Percentiles rank a stretch among this genome's conserved stretches.
Evolutionary conservation across 2,113 vertebrate species (phyloP).

Genomic region (Phyllostomus discolor): DNA sequence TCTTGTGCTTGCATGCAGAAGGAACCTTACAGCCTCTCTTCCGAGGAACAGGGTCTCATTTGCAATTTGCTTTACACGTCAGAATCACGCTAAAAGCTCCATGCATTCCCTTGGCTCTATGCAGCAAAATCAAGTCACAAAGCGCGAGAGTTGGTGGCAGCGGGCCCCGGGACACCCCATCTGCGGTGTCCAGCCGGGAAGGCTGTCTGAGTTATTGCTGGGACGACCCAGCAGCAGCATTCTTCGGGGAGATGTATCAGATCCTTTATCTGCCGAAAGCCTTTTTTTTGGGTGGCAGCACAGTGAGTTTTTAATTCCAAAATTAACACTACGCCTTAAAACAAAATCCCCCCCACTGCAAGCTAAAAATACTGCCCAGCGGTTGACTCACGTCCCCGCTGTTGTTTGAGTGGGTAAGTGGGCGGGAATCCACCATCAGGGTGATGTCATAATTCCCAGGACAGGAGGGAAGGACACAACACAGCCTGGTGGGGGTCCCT

Average conservation of each 20-base stretch:
- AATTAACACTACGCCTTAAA: slow-evolving; percentile 68
- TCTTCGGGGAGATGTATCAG: slow-evolving; percentile 46
- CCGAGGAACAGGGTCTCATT: neutral
- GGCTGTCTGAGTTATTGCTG: neutral
- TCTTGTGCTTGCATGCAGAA: neutral
- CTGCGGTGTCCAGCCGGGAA: neutral
- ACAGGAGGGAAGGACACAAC: neutral
- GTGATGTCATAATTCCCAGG: slow-evolving; percentile 22
- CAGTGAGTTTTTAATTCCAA: slow-evolving; percentile 54
- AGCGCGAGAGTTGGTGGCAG: rapidly evolving
- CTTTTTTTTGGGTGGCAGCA: slow-evolving; percentile 55
- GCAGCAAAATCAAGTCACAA: neutral
- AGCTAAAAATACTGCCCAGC: slow-evolving; percentile 23
- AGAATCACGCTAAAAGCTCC: neutral
- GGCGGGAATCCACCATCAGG: neutral
- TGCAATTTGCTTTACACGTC: neutral
- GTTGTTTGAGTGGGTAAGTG: slow-evolving; percentile 41
- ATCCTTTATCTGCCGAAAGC: slow-evolving; percentile 38
- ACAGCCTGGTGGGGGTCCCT: neutral
- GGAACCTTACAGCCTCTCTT: neutral
- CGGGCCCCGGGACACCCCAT: rapidly evolving
- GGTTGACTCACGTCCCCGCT: slow-evolving; percentile 54
- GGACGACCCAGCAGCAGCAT: neutral
- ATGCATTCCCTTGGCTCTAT: neutral
- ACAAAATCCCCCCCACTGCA: slow-evolving; percentile 43